Conservation (phyloP, 2,113 vertebrate species). For the Isichthys henryi region DNA sequence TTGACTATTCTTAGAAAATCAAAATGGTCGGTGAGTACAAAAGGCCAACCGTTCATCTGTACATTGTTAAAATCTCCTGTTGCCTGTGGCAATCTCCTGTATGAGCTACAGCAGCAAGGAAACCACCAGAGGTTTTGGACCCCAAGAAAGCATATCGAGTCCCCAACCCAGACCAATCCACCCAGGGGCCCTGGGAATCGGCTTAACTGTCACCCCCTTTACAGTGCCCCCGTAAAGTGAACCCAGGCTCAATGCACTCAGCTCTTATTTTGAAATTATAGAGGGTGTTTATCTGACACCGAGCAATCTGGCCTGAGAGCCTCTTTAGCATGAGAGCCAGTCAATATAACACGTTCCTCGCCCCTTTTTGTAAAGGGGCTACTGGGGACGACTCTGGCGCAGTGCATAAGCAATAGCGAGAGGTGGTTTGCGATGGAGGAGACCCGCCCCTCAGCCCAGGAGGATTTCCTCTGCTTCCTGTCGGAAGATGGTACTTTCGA, state of each 20-base stretch:
- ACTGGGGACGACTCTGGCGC: not conserved
- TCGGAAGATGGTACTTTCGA: not conserved
- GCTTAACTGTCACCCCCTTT: not conserved
- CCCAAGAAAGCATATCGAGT: not conserved
- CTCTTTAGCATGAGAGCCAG: not conserved
- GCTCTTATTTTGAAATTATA: not conserved
- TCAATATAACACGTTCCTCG: not conserved
- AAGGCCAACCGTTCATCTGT: not conserved
- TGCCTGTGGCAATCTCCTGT: not conserved
- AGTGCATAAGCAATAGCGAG: not conserved
- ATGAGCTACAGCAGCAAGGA: not conserved
- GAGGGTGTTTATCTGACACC: not conserved
- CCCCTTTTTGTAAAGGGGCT: not conserved
- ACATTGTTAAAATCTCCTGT: slow-evolving; percentile 39
- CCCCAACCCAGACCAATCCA: not conserved
- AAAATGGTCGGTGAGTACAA: not conserved
- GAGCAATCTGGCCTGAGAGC: not conserved
- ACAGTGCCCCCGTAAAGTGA: not conserved
- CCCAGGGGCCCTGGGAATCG: not conserved
- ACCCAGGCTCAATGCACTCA: not conserved
- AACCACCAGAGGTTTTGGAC: not conserved
- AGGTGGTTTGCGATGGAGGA: not conserved
- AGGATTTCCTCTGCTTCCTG: not conserved
- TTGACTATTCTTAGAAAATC: slow-evolving; percentile 1
- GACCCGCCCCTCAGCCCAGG: not conserved